Percentiles rank a stretch among this genome's conserved stretches.
Conservation (phyloP, 2,888 invertebrate species). For the Exephanes ischioxanthus region DNA sequence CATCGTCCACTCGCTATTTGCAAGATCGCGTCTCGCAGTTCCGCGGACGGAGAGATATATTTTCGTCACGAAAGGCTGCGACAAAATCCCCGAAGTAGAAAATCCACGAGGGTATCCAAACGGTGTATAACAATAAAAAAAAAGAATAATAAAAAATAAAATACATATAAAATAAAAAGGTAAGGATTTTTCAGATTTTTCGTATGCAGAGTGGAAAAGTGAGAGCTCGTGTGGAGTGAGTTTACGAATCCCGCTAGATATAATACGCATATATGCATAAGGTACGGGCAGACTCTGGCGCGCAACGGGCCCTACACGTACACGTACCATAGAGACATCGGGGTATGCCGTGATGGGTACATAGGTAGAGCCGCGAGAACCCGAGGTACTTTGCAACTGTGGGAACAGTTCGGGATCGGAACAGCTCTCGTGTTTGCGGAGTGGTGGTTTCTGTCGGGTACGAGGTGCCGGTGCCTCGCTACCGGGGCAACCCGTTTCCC, state of each 20-base stretch:
- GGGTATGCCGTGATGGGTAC: conserved; percentile 4
- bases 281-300: not conserved
- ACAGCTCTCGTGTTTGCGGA: conserved; percentile 43
- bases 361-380: conserved; percentile 7
- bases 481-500: conserved; percentile 1
- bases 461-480: not conserved
- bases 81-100: not conserved
- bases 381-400: conserved; percentile 33
- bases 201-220: not conserved
- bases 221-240: not conserved
- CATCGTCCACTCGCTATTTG: conserved; percentile 1
- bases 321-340: conserved; percentile 2
- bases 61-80: not conserved
- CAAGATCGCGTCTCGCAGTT: not conserved
- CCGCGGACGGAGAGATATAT: not conserved
- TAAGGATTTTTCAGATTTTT: too few species aligned
- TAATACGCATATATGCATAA: conserved; percentile 9
- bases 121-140: not conserved
- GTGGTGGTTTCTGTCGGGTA: conserved; percentile 37
- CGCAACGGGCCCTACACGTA: not conserved
- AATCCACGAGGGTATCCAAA: not conserved
- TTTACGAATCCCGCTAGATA: not conserved
- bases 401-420: conserved; percentile 22
- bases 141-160: not conserved
- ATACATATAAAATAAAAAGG: not conserved